phyloP scores from a whole-genome alignment of 2,888 invertebrate genomes.

The Chorisops tibialis region DNA sequence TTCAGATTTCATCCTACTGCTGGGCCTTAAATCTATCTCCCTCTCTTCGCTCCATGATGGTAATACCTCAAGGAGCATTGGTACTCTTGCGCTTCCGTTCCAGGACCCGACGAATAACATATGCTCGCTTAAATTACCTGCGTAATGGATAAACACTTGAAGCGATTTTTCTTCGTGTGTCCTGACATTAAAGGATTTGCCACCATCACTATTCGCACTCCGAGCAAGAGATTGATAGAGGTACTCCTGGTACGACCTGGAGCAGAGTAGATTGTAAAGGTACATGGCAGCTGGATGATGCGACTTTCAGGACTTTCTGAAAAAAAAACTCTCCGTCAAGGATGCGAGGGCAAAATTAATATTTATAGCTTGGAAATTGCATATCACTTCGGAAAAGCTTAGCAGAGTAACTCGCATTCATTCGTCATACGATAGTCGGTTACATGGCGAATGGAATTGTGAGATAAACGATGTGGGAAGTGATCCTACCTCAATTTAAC shows the following conservation, averaged over 20 bases:
- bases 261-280: constrained; percentile 10
- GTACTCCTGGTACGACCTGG: constrained; percentile 9
- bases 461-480: constrained; percentile 24
- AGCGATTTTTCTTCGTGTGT: constrained; percentile 24
- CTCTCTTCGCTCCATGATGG: too few species aligned
- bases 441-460: constrained; percentile 11
- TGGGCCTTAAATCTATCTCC: too few species aligned
- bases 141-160: constrained; percentile 26
- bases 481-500: too few species aligned
- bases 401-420: neutral
- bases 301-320: too few species aligned
- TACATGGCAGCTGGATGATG: too few species aligned
- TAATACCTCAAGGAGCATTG: neutral
- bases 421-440: too few species aligned
- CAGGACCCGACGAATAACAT: neutral
- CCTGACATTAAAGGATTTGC: constrained; percentile 26
- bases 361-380: constrained; percentile 28
- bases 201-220: constrained; percentile 8
- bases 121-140: constrained; percentile 14
- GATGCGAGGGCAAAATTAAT: constrained; percentile 23
- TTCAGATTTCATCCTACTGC: too few species aligned
- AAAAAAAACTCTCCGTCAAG: constrained; percentile 9
- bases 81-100: neutral
- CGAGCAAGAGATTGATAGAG: constrained; percentile 1
- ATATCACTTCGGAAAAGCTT: constrained; percentile 24